Base-by-base conservation (phyloP, 2,888 invertebrate genomes). In the Hoplodrina blanda region DNA sequence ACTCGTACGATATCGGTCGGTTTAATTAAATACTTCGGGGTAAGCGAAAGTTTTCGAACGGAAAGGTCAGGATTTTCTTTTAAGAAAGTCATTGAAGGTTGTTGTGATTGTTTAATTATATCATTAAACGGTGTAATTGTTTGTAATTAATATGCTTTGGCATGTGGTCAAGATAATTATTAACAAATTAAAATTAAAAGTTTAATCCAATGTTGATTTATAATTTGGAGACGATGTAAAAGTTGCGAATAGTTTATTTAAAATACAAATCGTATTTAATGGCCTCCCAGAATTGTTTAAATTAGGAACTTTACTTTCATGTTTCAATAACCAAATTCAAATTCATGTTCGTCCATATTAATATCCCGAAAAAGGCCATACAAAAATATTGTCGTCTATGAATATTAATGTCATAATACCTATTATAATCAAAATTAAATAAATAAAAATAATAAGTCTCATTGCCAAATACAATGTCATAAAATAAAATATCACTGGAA, bases 21-120 rank as follows among this genome's bases (percentile, higher is more conserved):
- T 54, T 75, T 86, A 82, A 88, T 85, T 85, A 84, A 85, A 84
- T 80, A 83, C 80, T 84, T 87, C 87, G 82, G 74, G 76, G 69
- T 79, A 76, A 90, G 92, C 84, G 92, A 92, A 92, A 92, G 91
- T 89, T 78, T 75, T 53, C 33, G 62, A 75, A 76, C 61, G 69
- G 55, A 86, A 83, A 82, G 85, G 86, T 85, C 82, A 79, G 59
- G 56, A 80, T 86, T 83, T 82, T 83, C 73, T 78, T 79, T 79
- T 59, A 55, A 73, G 75, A 81, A 81, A 80, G 80, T 69, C 66
- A 62, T 72, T 59, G 53, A 49, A 53, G 62, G 62, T 72, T 41
- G 55, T 60, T 62, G 52, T 20, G 56, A 69, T 81, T 81, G 70
- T 78, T 77, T 80, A 76, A 82, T 83, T 65, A 74, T 56, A 61